Evolutionary conservation across 2,888 invertebrate genomes (phyloP).

Genomic region (Hypena proboscidalis): DNA sequence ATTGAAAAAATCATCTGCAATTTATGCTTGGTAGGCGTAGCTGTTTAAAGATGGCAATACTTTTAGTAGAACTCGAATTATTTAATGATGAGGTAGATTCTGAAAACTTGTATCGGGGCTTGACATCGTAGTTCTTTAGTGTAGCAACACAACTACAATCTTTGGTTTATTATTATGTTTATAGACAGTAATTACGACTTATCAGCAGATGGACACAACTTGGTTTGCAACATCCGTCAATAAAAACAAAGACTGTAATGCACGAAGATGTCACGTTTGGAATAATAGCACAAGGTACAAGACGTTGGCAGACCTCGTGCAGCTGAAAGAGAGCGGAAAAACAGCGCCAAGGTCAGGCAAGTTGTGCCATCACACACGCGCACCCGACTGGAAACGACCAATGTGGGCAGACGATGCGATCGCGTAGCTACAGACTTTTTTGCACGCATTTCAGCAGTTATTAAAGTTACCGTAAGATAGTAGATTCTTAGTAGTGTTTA

Average conservation of each 20-base stretch:
- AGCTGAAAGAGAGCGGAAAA: constrained; percentile 85
- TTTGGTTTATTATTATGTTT: too few relatives aligned
- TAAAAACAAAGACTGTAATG: too few relatives aligned
- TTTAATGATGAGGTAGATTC: too few relatives aligned
- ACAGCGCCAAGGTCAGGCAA: constrained; percentile 76
- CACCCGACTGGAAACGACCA: constrained; percentile 72
- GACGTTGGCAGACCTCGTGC: constrained; percentile 64
- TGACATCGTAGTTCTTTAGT: too few relatives aligned
- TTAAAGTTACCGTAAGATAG: constrained; percentile 27
- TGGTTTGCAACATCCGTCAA: too few relatives aligned
- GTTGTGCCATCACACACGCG: constrained; percentile 66
- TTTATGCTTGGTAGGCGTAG: constrained; percentile 13
- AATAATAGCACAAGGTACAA: constrained; percentile 53
- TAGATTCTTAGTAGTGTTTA: too few relatives aligned
- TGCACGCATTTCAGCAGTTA: constrained; percentile 30
- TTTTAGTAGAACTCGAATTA: constrained; percentile 1
- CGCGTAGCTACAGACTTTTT: constrained; percentile 34
- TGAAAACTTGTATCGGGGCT: too few relatives aligned
- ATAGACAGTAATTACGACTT: too few relatives aligned
- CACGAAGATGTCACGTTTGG: constrained; percentile 47
- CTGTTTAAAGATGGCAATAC: too few relatives aligned
- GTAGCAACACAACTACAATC: too few relatives aligned
- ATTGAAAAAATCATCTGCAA: constrained; percentile 18
- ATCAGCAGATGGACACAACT: too few relatives aligned
- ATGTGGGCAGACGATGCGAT: constrained; percentile 49